Conservation (phyloP, 2,113 vertebrate genomes). For the Gallinago paraguaiae region DNA sequence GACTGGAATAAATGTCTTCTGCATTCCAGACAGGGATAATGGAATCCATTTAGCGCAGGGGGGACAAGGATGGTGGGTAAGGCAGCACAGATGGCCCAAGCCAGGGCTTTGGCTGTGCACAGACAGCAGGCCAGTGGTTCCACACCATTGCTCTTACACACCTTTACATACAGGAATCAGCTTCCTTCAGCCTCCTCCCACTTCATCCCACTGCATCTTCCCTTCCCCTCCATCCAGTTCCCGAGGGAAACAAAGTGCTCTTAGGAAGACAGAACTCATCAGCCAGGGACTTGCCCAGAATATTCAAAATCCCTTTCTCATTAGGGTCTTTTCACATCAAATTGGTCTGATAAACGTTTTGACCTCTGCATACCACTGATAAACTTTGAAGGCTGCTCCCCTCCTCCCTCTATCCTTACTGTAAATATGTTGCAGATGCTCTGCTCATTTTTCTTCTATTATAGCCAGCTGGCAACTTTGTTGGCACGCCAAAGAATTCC, state of each 20-base stretch:
- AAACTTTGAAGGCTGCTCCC: conserved; percentile 25
- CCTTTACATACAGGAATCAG: accelerated
- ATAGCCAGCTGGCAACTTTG: conserved; percentile 62
- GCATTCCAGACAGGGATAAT: conserved; percentile 8
- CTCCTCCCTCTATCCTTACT: conserved; percentile 12
- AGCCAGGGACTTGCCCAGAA: background rate
- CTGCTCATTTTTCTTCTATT: conserved; percentile 55
- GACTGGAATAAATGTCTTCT: conserved; percentile 15
- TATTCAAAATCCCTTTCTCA: conserved; percentile 14
- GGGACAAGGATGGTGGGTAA: accelerated
- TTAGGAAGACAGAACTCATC: background rate
- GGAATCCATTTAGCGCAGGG: background rate
- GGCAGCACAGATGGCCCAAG: background rate
- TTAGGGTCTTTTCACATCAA: conserved; percentile 29
- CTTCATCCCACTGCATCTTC: background rate
- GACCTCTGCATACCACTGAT: conserved; percentile 65
- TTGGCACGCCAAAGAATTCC: conserved; percentile 43
- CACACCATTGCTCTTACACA: background rate
- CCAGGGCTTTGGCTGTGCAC: background rate
- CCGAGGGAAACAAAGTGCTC: background rate
- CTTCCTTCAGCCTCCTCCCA: background rate
- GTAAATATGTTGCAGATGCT: conserved; percentile 69
- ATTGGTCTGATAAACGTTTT: conserved; percentile 46
- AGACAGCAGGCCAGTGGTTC: background rate
- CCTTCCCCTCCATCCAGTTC: background rate